These are phyloP conservation scores for Chrysolina americana DNA, from an alignment of 2,888 invertebrate genomes.

Conservation along the genomic window DNA sequence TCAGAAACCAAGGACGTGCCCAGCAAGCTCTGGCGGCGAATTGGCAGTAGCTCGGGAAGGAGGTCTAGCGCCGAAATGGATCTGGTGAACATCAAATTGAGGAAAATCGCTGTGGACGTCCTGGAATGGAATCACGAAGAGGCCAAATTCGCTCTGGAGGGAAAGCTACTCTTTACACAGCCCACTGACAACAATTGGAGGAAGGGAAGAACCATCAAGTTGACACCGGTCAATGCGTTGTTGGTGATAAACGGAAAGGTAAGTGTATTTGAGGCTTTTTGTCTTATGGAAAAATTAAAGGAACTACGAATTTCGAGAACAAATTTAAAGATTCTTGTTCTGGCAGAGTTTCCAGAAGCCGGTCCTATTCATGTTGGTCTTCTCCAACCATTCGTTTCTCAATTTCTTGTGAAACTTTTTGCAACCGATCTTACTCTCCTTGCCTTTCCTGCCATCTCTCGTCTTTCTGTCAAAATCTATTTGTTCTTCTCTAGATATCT, in stretches of 20 bases:
- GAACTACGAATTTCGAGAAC: too few species aligned
- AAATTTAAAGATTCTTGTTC: too few species aligned
- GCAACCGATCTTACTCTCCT: too few species aligned
- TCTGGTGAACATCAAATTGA: constrained; percentile 89
- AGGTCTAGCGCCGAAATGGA: constrained; percentile 87
- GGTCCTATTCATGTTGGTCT: too few species aligned
- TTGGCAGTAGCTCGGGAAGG: constrained; percentile 79
- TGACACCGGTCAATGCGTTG: constrained; percentile 90
- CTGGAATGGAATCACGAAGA: constrained; percentile 96
- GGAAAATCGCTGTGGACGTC: constrained; percentile 94
- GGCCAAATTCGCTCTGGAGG: constrained; percentile 91
- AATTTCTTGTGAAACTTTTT: too few species aligned
- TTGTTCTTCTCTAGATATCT: too few species aligned
- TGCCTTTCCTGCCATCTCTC: too few species aligned
- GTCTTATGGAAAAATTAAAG: neutral
- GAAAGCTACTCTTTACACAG: constrained; percentile 88
- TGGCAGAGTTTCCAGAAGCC: too few species aligned
- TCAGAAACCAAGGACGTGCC: constrained; percentile 93
- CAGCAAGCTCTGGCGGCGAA: constrained; percentile 90
- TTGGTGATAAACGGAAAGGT: constrained; percentile 95
- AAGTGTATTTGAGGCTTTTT: constrained; percentile 53
- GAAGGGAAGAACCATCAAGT: constrained; percentile 89
- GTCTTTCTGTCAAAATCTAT: too few species aligned
- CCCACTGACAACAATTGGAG: constrained; percentile 94
- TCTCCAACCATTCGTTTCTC: too few species aligned